A percentile compares a stretch with the other conserved stretches of the same genome.
Evolutionary conservation across 2,797 vertebrate species (phyloP).

Genomic region (Caiman crocodilus): DNA sequence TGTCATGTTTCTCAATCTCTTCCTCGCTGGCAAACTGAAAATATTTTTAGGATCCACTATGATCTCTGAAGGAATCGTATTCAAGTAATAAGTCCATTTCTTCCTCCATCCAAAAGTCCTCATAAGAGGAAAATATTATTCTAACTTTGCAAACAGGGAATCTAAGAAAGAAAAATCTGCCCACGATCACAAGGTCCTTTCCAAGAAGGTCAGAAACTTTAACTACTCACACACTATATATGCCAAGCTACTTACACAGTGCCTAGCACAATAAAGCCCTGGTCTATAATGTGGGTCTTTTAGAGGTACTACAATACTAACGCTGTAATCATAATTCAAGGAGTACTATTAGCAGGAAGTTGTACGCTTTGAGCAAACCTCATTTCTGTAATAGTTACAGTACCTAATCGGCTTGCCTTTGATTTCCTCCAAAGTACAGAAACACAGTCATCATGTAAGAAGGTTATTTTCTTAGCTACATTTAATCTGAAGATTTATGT

Average conservation of each 20-base stretch:
- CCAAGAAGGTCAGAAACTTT: too few species aligned
- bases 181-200: background rate
- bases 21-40: background rate
- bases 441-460: background rate
- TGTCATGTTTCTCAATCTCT: background rate
- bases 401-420: background rate
- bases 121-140: background rate
- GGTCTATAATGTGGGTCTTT: background rate
- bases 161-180: background rate
- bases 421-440: background rate
- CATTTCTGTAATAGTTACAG: background rate
- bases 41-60: background rate
- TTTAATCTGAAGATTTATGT: background rate
- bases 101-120: background rate
- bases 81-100: fast-evolving
- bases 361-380: background rate
- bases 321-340: background rate
- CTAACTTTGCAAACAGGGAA: background rate
- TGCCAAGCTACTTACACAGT: background rate
- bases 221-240: background rate
- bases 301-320: background rate
- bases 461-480: background rate
- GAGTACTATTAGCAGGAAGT: background rate
- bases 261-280: background rate
- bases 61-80: background rate